Conservation (phyloP, 1,140 invertebrate genomes). For the Drosophila paulistorum region DNA sequence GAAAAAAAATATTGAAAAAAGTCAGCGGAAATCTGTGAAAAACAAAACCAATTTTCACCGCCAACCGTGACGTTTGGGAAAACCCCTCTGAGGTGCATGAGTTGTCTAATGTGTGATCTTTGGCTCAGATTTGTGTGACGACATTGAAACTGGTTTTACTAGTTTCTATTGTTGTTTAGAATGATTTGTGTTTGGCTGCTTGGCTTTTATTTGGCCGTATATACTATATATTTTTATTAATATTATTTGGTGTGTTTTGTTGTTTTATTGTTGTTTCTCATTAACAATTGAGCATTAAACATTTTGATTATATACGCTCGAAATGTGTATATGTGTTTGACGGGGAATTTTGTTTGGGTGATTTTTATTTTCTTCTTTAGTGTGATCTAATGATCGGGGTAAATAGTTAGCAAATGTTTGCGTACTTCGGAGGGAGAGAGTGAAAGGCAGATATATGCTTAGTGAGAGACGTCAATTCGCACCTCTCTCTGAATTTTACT, state of each 20-base stretch:
- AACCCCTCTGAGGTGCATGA: slow-evolving; percentile 5
- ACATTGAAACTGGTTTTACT: slow-evolving; percentile 19
- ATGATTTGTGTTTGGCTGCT: slow-evolving; percentile 7
- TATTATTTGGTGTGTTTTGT: not conserved
- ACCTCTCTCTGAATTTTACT: not conserved
- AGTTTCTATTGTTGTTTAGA: slow-evolving; percentile 5
- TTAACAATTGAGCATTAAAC: slow-evolving; percentile 8
- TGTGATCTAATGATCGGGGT: slow-evolving; percentile 9
- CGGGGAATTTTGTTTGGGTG: slow-evolving; percentile 9
- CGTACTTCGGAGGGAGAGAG: not conserved
- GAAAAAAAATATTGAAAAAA: not conserved
- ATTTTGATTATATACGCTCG: slow-evolving; percentile 1
- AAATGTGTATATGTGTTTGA: not conserved
- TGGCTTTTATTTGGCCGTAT: slow-evolving; percentile 4
- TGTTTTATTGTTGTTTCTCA: not conserved
- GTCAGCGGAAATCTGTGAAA: not conserved
- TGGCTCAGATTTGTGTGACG: slow-evolving; percentile 14
- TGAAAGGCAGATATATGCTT: not conserved
- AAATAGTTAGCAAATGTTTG: slow-evolving; percentile 1
- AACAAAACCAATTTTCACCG: slow-evolving; percentile 2
- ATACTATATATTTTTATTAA: not conserved
- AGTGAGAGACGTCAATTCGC: not conserved
- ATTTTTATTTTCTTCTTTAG: slow-evolving; percentile 10
- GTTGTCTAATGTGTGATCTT: slow-evolving; percentile 3
- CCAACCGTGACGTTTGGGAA: not conserved